These are phyloP conservation scores for Calameuta pallipes DNA, from an alignment of 2,888 invertebrate species.

Conservation along the genomic window DNA sequence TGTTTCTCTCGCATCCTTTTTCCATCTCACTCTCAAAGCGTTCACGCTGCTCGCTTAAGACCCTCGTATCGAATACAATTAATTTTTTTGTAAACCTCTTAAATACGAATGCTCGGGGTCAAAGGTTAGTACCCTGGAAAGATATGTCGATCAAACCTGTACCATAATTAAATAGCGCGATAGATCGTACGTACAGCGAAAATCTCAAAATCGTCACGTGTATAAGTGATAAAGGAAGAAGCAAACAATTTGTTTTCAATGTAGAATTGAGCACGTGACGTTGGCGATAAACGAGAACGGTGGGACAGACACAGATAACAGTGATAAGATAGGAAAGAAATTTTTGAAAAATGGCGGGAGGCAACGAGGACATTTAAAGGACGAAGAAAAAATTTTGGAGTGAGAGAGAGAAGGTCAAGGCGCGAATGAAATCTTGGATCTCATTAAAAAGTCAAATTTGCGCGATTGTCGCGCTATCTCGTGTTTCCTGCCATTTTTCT, in stretches of 20 bases:
- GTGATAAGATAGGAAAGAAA: neutral
- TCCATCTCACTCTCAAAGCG: neutral
- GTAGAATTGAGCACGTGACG: neutral
- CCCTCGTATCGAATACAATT: neutral
- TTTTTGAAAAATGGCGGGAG: neutral
- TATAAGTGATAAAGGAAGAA: neutral
- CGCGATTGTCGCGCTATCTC: neutral
- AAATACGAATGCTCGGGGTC: conserved; percentile 26
- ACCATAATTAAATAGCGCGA: conserved; percentile 39
- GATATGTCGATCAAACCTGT: conserved; percentile 57
- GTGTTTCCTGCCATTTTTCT: neutral
- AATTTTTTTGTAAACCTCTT: neutral
- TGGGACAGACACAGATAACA: neutral
- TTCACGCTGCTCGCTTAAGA: neutral
- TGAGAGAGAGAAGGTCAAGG: neutral
- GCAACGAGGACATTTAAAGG: neutral
- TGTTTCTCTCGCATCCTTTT: neutral
- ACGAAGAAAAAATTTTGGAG: neutral
- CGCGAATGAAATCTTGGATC: neutral
- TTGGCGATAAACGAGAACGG: neutral
- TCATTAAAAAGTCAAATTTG: neutral
- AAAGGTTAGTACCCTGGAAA: conserved; percentile 54
- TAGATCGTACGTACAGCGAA: neutral
- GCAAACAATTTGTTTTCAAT: neutral
- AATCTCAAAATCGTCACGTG: neutral